phyloP scores from a whole-genome alignment of 2,797 vertebrate genomes.

The Pterois miles region DNA sequence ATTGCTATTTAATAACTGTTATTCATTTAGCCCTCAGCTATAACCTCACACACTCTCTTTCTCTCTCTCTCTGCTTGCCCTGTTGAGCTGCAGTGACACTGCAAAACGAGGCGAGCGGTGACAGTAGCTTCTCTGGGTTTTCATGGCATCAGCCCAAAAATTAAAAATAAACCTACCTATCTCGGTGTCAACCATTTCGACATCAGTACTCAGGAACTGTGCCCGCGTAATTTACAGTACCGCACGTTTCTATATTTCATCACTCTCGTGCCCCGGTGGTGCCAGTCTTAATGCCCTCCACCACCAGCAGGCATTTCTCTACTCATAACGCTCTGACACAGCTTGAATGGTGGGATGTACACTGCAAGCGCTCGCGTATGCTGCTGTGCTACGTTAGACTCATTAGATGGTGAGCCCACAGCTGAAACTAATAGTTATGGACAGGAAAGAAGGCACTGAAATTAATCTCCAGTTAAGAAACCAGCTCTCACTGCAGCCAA shows the following conservation, averaged over 20 bases:
- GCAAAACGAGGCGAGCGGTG: constrained; percentile 45
- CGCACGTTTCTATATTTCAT: constrained; percentile 58
- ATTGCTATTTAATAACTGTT: not conserved
- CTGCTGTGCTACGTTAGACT: constrained; percentile 24
- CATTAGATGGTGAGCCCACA: constrained; percentile 31
- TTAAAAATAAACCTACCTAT: constrained; percentile 70
- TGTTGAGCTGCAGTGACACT: constrained; percentile 40
- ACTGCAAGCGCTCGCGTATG: constrained; percentile 5
- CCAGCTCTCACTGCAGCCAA: constrained; percentile 40
- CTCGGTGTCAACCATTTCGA: constrained; percentile 49
- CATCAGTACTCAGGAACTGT: constrained; percentile 23
- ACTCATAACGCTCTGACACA: constrained; percentile 40
- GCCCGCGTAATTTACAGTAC: constrained; percentile 52
- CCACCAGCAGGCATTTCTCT: constrained; percentile 34
- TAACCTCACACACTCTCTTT: not conserved
- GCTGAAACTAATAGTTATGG: constrained; percentile 66
- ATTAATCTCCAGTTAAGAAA: constrained; percentile 60
- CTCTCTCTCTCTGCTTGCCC: not conserved
- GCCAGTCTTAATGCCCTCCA: constrained; percentile 36
- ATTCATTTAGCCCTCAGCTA: not conserved
- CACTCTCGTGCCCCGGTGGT: constrained; percentile 16
- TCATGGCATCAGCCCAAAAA: constrained; percentile 60
- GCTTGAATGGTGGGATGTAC: constrained; percentile 32
- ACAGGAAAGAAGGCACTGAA: constrained; percentile 47
- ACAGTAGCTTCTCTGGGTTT: constrained; percentile 54